Conservation (phyloP, 2,113 vertebrate species). For the human (Homo sapiens) region GRCh38 chr4:138750001-138750500, state of each 20-base stretch:
- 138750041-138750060: neutral
- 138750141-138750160: neutral
- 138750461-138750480: neutral
- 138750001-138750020: neutral
- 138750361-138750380: neutral
- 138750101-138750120: neutral
- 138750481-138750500: neutral
- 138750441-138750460: neutral
- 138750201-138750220: neutral
- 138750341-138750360: neutral
- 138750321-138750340: neutral
- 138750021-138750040: neutral
- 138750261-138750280: neutral
- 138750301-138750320: neutral
- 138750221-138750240: neutral
- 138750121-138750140: neutral
- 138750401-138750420: neutral
- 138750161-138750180: neutral
- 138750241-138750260: neutral
- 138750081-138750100: neutral
- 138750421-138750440: neutral
- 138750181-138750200: neutral
- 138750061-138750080: neutral
- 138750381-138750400: neutral
- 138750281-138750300: neutral